Evolutionary conservation across 2,888 invertebrate genomes (phyloP).

Genomic region (Chymomyza fuscimana): DNA sequence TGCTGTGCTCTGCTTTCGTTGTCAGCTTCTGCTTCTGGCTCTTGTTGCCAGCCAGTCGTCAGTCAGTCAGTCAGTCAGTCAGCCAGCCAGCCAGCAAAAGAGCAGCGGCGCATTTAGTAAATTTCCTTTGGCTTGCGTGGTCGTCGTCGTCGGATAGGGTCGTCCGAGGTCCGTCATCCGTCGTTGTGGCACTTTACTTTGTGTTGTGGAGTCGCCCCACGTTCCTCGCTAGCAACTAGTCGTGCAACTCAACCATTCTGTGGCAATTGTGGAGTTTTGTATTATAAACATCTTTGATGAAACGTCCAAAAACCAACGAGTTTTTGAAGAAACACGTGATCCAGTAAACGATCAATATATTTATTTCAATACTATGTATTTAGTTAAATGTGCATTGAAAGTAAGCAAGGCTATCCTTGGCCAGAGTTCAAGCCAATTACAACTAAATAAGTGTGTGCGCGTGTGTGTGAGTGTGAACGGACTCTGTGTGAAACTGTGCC

Average conservation of each 20-base stretch:
- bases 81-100: slow-evolving; percentile 42
- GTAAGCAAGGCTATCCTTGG: slow-evolving; percentile 49
- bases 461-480: slow-evolving; percentile 39
- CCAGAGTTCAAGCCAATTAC: slow-evolving; percentile 21
- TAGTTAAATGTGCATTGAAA: slow-evolving; percentile 18
- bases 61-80: slow-evolving; percentile 32
- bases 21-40: slow-evolving; percentile 50
- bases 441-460: slow-evolving; percentile 9
- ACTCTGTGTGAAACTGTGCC: slow-evolving; percentile 61
- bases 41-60: slow-evolving; percentile 31
- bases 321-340: not conserved
- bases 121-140: slow-evolving; percentile 75
- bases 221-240: not conserved
- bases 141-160: slow-evolving; percentile 35
- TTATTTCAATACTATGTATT: not conserved
- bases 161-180: slow-evolving; percentile 29
- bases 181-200: slow-evolving; percentile 27
- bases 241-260: not conserved
- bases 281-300: not conserved
- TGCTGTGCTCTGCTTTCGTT: slow-evolving; percentile 67
- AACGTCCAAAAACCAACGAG: slow-evolving; percentile 1
- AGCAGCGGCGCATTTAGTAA: slow-evolving; percentile 59
- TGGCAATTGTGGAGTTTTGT: not conserved
- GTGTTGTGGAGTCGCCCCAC: slow-evolving; percentile 19
- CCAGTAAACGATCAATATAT: not conserved